Evolutionary conservation across 2,797 vertebrate species (phyloP).

Genomic region (Falco biarmicus): DNA sequence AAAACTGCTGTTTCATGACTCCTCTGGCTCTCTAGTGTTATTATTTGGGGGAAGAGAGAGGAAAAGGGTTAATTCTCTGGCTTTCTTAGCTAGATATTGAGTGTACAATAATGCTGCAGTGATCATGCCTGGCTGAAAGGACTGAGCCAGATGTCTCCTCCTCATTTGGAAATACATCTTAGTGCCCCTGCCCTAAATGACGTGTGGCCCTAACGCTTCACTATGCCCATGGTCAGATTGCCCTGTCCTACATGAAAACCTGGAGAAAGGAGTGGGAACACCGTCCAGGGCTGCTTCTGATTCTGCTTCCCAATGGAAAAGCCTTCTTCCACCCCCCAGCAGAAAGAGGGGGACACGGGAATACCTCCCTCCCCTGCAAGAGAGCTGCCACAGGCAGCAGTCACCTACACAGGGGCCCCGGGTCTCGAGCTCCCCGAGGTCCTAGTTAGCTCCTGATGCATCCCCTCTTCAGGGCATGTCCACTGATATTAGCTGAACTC

Average conservation of each 20-base stretch:
- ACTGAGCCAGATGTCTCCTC: neutral
- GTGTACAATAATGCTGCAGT: accelerated
- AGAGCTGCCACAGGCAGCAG: neutral
- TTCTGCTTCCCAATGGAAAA: neutral
- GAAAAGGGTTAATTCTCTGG: neutral
- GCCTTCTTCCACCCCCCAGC: neutral
- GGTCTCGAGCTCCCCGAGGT: neutral
- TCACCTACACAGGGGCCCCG: accelerated
- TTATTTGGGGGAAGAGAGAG: neutral
- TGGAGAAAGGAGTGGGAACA: neutral
- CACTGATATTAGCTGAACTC: neutral
- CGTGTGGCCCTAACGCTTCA: accelerated
- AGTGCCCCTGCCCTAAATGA: neutral
- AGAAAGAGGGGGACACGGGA: neutral
- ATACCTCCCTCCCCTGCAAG: neutral
- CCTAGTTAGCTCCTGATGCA: neutral
- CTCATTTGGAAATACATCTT: neutral
- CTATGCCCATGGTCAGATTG: neutral
- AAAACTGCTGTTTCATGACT: slow-evolving; percentile 1
- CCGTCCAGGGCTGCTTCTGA: neutral
- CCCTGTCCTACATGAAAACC: neutral
- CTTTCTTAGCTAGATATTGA: neutral
- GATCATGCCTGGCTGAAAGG: neutral
- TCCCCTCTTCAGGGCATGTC: neutral
- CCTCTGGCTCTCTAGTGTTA: neutral